phyloP scores from a whole-genome alignment of 2,888 invertebrate species.

The Acleris emargana region DNA sequence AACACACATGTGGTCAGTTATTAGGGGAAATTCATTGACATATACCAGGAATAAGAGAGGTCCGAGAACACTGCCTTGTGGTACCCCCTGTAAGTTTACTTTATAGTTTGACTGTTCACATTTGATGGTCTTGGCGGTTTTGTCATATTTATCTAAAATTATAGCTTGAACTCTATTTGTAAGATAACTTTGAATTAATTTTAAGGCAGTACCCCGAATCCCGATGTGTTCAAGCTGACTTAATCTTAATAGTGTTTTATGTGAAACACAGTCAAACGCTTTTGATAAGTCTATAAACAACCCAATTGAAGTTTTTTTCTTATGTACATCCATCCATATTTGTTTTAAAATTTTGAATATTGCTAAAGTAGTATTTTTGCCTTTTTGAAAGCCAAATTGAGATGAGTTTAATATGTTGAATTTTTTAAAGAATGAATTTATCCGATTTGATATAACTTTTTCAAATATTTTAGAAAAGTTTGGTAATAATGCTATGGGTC shows the following conservation, averaged over 20 bases:
- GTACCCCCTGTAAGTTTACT: background rate
- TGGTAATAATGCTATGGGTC: no score
- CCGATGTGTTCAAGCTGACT: conserved; percentile 8
- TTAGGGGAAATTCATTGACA: no score
- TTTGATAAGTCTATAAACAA: conserved; percentile 11
- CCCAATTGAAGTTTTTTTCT: background rate
- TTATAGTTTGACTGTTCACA: background rate
- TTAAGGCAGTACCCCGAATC: conserved; percentile 5
- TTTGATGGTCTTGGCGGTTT: background rate
- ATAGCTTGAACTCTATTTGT: conserved; percentile 4
- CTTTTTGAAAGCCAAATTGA: conserved; percentile 14
- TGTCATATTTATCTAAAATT: conserved; percentile 7
- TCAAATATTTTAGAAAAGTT: background rate
- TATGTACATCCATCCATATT: conserved; percentile 4
- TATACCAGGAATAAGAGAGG: no score
- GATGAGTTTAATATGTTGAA: conserved; percentile 3
- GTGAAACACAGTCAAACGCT: conserved; percentile 12
- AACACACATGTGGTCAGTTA: no score
- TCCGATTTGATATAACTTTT: background rate
- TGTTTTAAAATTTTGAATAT: conserved; percentile 10
- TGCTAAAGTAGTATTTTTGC: conserved; percentile 7
- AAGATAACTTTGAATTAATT: conserved; percentile 9
- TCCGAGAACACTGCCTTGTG: conserved; percentile 6
- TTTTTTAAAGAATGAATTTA: conserved; percentile 11
- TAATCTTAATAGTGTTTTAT: no score